These are phyloP conservation scores for Cheirogaleus major DNA, from an alignment of 2,797 vertebrate species.

Conservation along the genomic window DNA sequence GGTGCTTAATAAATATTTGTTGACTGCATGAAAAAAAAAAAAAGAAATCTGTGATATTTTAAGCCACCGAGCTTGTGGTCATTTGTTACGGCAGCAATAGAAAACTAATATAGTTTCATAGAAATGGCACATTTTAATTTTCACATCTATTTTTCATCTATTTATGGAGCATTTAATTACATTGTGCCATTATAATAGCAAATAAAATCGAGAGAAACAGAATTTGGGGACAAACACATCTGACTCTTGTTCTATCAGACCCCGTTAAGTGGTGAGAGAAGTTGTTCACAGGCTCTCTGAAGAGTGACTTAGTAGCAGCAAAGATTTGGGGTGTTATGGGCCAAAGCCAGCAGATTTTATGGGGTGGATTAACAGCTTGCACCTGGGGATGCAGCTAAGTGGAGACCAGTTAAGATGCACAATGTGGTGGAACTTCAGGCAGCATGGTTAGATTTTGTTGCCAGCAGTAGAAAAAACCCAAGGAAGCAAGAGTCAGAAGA, in stretches of 20 bases:
- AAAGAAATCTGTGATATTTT: too few species aligned
- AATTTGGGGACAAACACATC: neutral
- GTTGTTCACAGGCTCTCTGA: neutral
- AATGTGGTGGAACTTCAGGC: neutral
- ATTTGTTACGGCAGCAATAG: neutral
- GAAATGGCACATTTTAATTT: neutral
- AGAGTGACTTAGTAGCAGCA: neutral
- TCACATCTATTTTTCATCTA: neutral
- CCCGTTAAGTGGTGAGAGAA: neutral
- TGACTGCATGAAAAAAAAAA: neutral
- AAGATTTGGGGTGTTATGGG: neutral
- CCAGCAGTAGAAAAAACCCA: too few species aligned
- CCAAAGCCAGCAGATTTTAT: neutral
- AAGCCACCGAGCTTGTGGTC: neutral
- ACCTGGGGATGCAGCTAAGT: neutral
- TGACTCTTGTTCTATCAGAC: neutral
- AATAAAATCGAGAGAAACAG: neutral
- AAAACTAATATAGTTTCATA: neutral
- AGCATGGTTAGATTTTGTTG: neutral
- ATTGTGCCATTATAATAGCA: neutral
- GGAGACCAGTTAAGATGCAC: neutral
- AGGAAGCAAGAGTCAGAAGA: neutral
- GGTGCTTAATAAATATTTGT: neutral
- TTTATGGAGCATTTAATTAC: neutral
- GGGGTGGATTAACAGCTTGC: neutral